A percentile compares a stretch with the other conserved stretches of the same genome.
These are phyloP conservation scores for Corvus moneduloides DNA, from an alignment of 2,113 vertebrate species.

Conservation along the genomic window DNA sequence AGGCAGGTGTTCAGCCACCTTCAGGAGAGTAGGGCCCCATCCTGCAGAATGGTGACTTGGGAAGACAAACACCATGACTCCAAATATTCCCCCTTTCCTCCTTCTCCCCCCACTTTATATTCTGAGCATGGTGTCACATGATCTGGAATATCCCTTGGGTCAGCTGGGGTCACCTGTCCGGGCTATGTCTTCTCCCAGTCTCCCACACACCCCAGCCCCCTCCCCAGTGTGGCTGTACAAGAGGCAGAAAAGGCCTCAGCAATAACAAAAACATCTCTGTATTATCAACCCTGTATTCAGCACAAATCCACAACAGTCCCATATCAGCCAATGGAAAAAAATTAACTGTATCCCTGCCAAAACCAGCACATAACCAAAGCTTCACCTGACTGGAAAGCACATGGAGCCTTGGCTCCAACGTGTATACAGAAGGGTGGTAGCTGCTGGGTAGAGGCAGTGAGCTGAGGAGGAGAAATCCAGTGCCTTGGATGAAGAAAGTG, in stretches of 20 bases:
- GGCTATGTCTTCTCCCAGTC: not conserved
- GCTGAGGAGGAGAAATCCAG: not conserved
- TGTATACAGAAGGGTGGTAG: not conserved
- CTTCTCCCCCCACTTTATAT: not conserved
- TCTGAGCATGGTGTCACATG: not conserved
- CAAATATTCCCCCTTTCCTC: not conserved
- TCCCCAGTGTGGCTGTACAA: not conserved
- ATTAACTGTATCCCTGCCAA: not conserved
- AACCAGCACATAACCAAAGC: not conserved
- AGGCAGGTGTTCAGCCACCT: not conserved
- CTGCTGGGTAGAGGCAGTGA: not conserved
- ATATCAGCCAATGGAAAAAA: not conserved
- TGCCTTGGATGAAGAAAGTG: not conserved
- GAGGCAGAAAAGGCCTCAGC: not conserved
- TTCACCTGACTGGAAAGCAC: not conserved
- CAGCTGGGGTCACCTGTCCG: not conserved
- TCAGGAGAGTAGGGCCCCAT: not conserved
- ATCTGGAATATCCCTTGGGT: not conserved
- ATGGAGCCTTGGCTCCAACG: not conserved
- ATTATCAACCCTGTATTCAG: not conserved
- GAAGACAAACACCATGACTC: not conserved
- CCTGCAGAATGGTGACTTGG: not conserved
- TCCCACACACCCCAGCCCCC: not conserved
- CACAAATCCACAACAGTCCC: not conserved
- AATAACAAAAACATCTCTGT: not conserved